phyloP scores from a whole-genome alignment of 2,113 vertebrate species.

The Albula goreensis region DNA sequence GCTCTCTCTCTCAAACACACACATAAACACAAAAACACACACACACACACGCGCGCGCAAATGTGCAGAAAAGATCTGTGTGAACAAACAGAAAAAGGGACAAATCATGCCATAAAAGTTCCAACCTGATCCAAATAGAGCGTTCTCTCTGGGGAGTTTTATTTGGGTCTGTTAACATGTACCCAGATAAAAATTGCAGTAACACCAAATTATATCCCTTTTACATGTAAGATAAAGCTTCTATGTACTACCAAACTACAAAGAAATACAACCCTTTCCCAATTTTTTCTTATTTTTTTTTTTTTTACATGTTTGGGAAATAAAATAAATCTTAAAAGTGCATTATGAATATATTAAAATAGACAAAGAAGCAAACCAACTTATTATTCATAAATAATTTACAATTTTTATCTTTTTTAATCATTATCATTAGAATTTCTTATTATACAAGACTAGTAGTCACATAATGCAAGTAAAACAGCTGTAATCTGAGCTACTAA shows the following conservation, averaged over 20 bases:
- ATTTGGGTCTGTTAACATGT: slow-evolving; percentile 42
- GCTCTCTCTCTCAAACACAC: not conserved
- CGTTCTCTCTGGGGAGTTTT: slow-evolving; percentile 43
- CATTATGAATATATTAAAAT: slow-evolving; percentile 63
- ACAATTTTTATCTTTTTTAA: slow-evolving; percentile 48
- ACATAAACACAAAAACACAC: slow-evolving; percentile 13
- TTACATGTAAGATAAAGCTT: slow-evolving; percentile 50
- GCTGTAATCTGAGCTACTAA: slow-evolving; percentile 40
- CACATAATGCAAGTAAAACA: slow-evolving; percentile 51
- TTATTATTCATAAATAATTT: slow-evolving; percentile 68
- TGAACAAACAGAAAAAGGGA: slow-evolving; percentile 62
- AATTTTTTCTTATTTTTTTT: slow-evolving; percentile 25
- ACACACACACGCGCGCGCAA: slow-evolving; percentile 51
- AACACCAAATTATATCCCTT: slow-evolving; percentile 55
- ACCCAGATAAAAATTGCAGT: slow-evolving; percentile 49
- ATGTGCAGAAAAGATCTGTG: slow-evolving; percentile 48
- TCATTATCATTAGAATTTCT: slow-evolving; percentile 59
- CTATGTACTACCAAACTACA: slow-evolving; percentile 46
- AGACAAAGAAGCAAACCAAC: slow-evolving; percentile 65
- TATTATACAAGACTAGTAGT: slow-evolving; percentile 66
- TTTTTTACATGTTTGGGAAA: slow-evolving; percentile 49
- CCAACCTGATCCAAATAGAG: slow-evolving; percentile 56
- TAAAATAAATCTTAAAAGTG: slow-evolving; percentile 67
- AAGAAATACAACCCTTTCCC: slow-evolving; percentile 47
- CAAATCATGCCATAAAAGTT: slow-evolving; percentile 67